Evolutionary conservation across 2,888 invertebrate genomes (phyloP), one percentile per base, ranked within the genome.

Genomic region (Drosophila austrosaltans): DNA sequence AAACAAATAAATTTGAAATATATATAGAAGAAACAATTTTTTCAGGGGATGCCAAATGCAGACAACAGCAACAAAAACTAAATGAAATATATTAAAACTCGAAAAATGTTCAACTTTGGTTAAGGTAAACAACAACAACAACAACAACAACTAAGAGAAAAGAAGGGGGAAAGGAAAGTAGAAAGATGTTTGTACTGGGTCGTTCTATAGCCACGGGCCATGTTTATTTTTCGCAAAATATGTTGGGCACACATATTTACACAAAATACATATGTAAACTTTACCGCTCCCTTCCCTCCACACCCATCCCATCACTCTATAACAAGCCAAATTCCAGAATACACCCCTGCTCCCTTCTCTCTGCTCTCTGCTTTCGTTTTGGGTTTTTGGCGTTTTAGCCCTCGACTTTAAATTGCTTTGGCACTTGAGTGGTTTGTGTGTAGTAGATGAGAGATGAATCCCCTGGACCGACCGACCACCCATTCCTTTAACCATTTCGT

Each of bases 381-480:
- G 63, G 63, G 62, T 63, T 68, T 69, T 72, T 58, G 80, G 59
- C 88, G 74, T 66, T 87, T 85, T 88, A 81, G 70, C 75, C 48
- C 82, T 78, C 78, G 75, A 81, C 81, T 89, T 88, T 89, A 89
- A 89, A 89, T 89, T 89, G 87, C 90, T 87, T 90, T 87, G 90
- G 89, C 80, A 82, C 89, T 89, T 88, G 84, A 90, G 89, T 89
- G 90, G 89, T 89, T 89, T 89, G 81, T 77, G 84, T 81, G 84
- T 81, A 74, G 48, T 25, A 48, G 25, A 48, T 36, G 36, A 83
- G 69, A 16, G 16, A 16, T 16, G 16, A 70, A 72, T 39, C 56
- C 60, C 60, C 48, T 54, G 30, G 30, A 30, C 25, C 42, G 28
- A 7, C 22, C n/a, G 20, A 12, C 48, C 40, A 20, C 22, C 36